A percentile compares a stretch with the other conserved stretches of the same genome.
Evolutionary conservation across 2,113 vertebrate genomes (phyloP).

Genomic region (Accipiter cooperii): DNA sequence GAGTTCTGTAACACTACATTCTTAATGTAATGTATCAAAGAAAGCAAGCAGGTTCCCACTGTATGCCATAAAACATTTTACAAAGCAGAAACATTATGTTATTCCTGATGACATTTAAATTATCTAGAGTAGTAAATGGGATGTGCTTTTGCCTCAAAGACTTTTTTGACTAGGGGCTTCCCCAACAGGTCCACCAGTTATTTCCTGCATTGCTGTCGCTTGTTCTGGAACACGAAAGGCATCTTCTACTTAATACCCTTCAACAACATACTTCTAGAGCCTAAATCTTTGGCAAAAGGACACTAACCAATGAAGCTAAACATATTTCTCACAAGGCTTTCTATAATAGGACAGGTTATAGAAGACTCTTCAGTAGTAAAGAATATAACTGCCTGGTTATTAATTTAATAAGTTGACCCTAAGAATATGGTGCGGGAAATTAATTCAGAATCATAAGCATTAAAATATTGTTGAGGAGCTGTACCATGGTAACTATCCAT

Average conservation of each 20-base stretch:
- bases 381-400: neutral
- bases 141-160: neutral
- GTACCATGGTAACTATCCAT: neutral
- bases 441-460: neutral
- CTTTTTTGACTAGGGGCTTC: neutral
- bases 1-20: neutral
- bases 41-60: neutral
- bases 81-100: neutral
- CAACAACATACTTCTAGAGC: neutral
- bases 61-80: neutral
- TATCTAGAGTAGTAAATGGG: neutral
- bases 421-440: neutral
- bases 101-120: neutral
- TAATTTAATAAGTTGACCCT: neutral
- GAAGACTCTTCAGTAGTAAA: neutral
- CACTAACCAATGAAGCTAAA: neutral
- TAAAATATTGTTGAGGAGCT: neutral
- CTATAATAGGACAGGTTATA: neutral
- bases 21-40: neutral
- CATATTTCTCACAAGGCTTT: neutral
- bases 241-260: neutral
- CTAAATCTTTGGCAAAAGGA: neutral
- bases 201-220: neutral
- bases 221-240: neutral
- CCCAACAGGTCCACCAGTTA: neutral